phyloP scores from a whole-genome alignment of 1,140 invertebrate genomes.

The Pachypeltis micranthus region DNA sequence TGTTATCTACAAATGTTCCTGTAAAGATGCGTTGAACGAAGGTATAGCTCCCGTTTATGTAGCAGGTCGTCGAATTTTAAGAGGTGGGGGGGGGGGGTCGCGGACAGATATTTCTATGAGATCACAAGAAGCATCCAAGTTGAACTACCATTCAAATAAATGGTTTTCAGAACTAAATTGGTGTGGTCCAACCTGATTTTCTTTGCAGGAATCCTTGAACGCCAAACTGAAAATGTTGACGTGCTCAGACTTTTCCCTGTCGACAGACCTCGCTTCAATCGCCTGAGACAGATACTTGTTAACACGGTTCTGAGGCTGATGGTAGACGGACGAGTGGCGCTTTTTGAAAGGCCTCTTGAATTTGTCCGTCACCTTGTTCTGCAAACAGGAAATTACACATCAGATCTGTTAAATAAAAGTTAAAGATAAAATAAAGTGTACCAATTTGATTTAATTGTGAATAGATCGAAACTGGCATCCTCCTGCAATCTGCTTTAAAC shows the following conservation, averaged over 20 bases:
- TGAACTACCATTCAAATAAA: too few relatives aligned
- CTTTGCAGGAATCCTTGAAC: slow-evolving; percentile 72
- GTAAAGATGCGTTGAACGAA: too few relatives aligned
- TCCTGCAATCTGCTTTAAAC: too few relatives aligned
- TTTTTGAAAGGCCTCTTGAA: slow-evolving; percentile 80
- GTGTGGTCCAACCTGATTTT: slow-evolving; percentile 52
- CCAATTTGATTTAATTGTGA: too few relatives aligned
- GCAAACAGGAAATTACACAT: slow-evolving; percentile 35
- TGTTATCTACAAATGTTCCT: too few relatives aligned
- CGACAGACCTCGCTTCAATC: slow-evolving; percentile 78
- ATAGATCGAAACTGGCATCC: too few relatives aligned
- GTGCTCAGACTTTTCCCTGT: slow-evolving; percentile 76
- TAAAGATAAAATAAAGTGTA: too few relatives aligned
- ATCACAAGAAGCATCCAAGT: neutral
- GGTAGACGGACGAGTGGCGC: slow-evolving; percentile 69
- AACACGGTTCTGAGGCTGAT: slow-evolving; percentile 72
- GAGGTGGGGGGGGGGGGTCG: neutral
- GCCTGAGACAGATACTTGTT: slow-evolving; percentile 85
- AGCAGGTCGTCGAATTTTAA: too few relatives aligned
- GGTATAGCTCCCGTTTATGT: too few relatives aligned
- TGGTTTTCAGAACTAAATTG: too few relatives aligned
- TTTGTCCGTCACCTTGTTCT: slow-evolving; percentile 74
- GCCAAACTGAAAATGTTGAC: slow-evolving; percentile 71
- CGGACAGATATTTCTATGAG: neutral
- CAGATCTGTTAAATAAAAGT: too few relatives aligned